These are phyloP conservation scores for Macroteleia sp. DNA, from an alignment of 2,888 invertebrate genomes.

Conservation along the genomic window DNA sequence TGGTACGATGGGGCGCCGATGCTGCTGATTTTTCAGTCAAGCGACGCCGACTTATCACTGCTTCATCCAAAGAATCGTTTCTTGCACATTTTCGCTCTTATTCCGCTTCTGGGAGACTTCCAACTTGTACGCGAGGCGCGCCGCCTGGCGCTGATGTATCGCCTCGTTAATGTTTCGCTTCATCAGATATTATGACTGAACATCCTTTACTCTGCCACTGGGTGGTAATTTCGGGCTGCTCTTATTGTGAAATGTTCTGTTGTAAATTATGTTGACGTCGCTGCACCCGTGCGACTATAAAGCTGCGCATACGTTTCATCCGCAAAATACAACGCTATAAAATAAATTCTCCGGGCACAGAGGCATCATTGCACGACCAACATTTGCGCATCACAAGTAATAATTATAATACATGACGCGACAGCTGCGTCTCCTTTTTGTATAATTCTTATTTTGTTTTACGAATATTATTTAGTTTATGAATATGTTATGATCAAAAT, in stretches of 20 bases:
- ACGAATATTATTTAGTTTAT: too few relatives aligned
- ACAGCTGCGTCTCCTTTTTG: slow-evolving; percentile 59
- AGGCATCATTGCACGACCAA: slow-evolving; percentile 55
- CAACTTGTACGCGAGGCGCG: slow-evolving; percentile 70
- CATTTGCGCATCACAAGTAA: slow-evolving; percentile 57
- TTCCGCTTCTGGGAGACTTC: slow-evolving; percentile 76
- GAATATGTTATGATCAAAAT: too few relatives aligned
- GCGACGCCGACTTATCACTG: slow-evolving; percentile 59
- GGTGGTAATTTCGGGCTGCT: slow-evolving; percentile 80
- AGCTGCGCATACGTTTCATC: slow-evolving; percentile 65
- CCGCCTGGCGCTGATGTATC: slow-evolving; percentile 75
- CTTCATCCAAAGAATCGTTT: slow-evolving; percentile 71
- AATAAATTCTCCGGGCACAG: slow-evolving; percentile 54
- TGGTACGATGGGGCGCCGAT: slow-evolving; percentile 24
- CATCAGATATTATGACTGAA: slow-evolving; percentile 82
- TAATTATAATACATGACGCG: slow-evolving; percentile 60
- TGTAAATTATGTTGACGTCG: slow-evolving; percentile 66
- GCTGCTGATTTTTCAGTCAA: slow-evolving; percentile 55
- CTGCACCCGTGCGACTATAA: slow-evolving; percentile 62
- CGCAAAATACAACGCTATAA: slow-evolving; percentile 63
- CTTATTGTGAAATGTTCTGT: slow-evolving; percentile 76
- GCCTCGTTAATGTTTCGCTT: slow-evolving; percentile 82
- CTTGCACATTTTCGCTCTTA: slow-evolving; percentile 75
- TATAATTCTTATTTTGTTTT: slow-evolving; percentile 44
- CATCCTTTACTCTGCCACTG: slow-evolving; percentile 80